A percentile compares a stretch with the other conserved stretches of the same genome.
phyloP scores from a whole-genome alignment of 2,113 vertebrate genomes.

The Chaenogobius annularis region DNA sequence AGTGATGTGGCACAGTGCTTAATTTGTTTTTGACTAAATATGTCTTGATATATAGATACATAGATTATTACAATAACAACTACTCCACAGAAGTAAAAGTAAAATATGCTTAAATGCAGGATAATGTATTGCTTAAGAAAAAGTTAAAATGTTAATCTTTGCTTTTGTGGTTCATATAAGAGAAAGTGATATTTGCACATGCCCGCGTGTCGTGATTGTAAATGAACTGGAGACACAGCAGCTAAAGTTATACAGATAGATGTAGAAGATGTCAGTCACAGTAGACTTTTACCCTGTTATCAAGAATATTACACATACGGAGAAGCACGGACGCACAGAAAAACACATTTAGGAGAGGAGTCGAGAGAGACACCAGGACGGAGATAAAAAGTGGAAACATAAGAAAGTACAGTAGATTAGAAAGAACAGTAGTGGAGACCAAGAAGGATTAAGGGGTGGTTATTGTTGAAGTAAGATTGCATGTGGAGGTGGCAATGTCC shows the following conservation, averaged over 20 bases:
- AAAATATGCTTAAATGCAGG: conserved; percentile 43
- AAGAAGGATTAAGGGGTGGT: background rate
- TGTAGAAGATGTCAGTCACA: conserved; percentile 67
- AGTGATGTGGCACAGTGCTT: conserved; percentile 76
- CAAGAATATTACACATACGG: conserved; percentile 69
- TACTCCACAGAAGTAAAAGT: conserved; percentile 64
- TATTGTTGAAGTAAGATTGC: conserved; percentile 1
- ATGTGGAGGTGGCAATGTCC: background rate
- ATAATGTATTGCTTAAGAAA: conserved; percentile 74
- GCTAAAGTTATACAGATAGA: conserved; percentile 55
- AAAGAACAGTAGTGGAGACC: conserved; percentile 11
- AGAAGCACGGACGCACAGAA: conserved; percentile 70
- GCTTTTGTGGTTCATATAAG: conserved; percentile 19
- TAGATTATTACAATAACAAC: conserved; percentile 54
- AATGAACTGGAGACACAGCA: conserved; percentile 54
- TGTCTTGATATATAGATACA: conserved; percentile 60
- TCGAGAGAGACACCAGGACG: conserved; percentile 31
- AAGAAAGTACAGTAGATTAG: background rate
- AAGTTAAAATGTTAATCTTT: conserved; percentile 22
- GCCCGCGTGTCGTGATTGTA: conserved; percentile 28
- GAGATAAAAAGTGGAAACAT: conserved; percentile 5
- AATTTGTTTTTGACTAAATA: conserved; percentile 68
- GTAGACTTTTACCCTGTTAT: conserved; percentile 75
- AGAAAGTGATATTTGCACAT: conserved; percentile 23
- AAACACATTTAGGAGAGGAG: conserved; percentile 62